These are phyloP conservation scores for Rhopalosiphum maidis DNA, from an alignment of 1,140 invertebrate genomes.

Conservation along the genomic window DNA sequence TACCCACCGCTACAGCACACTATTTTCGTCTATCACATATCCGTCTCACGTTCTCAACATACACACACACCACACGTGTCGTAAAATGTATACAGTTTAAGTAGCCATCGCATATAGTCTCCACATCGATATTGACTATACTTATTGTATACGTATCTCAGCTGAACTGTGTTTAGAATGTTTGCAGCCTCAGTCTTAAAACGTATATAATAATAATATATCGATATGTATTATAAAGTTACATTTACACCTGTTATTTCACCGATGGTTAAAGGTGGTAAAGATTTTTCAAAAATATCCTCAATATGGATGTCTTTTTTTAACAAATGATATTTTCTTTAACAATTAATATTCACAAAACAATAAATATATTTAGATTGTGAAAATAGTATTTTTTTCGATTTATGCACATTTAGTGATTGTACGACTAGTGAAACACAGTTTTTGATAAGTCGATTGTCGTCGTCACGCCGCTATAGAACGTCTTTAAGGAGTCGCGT, in stretches of 20 bases:
- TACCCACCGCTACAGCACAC: neutral
- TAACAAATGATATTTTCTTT: neutral
- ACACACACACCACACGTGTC: neutral
- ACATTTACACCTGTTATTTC: neutral
- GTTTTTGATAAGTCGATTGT: neutral
- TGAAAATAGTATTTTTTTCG: neutral
- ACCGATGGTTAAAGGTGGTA: too few species aligned
- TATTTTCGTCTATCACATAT: slow-evolving; percentile 4
- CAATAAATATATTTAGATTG: neutral
- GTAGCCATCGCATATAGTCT: neutral
- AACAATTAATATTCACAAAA: neutral
- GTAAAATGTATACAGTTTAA: neutral
- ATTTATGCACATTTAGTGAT: neutral
- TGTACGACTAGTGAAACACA: neutral
- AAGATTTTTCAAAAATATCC: neutral
- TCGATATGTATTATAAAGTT: too few species aligned
- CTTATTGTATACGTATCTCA: neutral
- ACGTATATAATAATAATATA: neutral
- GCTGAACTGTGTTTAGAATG: neutral
- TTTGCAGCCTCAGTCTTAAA: neutral
- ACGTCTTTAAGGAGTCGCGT: neutral
- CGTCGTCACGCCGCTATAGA: neutral
- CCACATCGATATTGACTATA: neutral
- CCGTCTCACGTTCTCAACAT: neutral
- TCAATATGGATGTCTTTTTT: neutral